These are phyloP conservation scores for Caloenas nicobarica DNA, from an alignment of 2,113 vertebrate genomes.

Conservation along the genomic window DNA sequence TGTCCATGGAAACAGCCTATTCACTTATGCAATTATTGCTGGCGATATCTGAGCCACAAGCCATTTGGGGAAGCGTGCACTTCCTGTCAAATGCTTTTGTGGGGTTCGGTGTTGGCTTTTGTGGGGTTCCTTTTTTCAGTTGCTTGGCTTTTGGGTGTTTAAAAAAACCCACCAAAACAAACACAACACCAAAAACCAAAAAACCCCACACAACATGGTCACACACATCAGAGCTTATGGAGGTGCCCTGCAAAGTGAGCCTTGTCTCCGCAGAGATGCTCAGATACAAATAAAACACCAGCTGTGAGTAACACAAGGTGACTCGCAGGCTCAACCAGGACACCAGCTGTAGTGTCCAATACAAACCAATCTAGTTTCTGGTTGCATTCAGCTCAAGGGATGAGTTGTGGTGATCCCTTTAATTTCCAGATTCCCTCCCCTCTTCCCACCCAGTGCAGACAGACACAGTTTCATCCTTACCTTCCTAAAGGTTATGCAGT, in stretches of 20 bases:
- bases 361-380: neutral
- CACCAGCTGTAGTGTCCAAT: neutral
- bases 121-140: neutral
- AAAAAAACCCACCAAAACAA: too few relatives aligned
- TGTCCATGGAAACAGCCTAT: neutral
- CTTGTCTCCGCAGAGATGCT: neutral
- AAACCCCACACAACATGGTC: neutral
- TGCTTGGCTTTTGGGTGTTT: neutral
- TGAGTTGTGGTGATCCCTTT: neutral
- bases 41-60: neutral
- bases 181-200: too few relatives aligned
- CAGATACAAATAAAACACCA: neutral
- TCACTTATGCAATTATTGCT: neutral
- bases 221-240: neutral
- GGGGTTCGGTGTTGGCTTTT: neutral
- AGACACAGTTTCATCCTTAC: neutral
- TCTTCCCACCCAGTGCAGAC: neutral
- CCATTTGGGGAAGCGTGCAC: accelerated
- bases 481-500: neutral
- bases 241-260: neutral
- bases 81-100: neutral
- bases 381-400: neutral
- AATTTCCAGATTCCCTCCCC: neutral
- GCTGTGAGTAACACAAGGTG: neutral
- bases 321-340: neutral